phyloP scores from a whole-genome alignment of 2,797 vertebrate species.

The Iguana delicatissima region DNA sequence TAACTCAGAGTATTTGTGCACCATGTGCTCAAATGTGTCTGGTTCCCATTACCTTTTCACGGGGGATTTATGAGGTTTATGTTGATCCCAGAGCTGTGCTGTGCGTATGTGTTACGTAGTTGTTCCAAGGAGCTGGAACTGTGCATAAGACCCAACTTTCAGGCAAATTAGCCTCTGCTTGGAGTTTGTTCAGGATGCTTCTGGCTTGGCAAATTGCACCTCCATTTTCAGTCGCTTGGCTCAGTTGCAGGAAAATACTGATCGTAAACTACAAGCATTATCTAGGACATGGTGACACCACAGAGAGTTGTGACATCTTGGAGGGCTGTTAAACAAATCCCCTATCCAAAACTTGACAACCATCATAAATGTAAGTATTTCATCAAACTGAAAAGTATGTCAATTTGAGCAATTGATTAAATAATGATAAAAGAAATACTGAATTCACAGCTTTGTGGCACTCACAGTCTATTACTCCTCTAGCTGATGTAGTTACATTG shows the following conservation, averaged over 20 bases:
- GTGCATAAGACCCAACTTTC: conserved; percentile 16
- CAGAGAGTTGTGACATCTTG: not conserved
- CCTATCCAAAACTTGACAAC: not conserved
- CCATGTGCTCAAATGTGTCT: conserved; percentile 30
- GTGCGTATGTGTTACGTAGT: conserved; percentile 10
- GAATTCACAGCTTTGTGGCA: not conserved
- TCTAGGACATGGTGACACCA: conserved; percentile 6
- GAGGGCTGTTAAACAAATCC: not conserved
- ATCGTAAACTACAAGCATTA: conserved; percentile 14
- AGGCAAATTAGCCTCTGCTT: conserved; percentile 30
- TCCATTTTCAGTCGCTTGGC: conserved; percentile 14
- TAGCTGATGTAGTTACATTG: not conserved
- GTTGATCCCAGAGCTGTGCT: conserved; percentile 27
- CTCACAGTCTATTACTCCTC: not conserved
- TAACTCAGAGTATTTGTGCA: conserved; percentile 25
- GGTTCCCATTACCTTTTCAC: conserved; percentile 42
- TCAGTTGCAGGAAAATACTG: conserved; percentile 10
- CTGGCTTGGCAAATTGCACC: conserved; percentile 20
- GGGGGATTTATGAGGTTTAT: conserved; percentile 42
- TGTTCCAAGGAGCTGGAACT: conserved; percentile 19
- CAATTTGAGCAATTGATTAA: not conserved
- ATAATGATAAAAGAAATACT: not conserved
- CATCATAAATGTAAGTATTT: not conserved
- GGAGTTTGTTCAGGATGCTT: conserved; percentile 3
- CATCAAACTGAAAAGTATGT: not conserved